Conservation (phyloP, 2,797 vertebrate species). For the Taeniopygia guttata region DNA sequence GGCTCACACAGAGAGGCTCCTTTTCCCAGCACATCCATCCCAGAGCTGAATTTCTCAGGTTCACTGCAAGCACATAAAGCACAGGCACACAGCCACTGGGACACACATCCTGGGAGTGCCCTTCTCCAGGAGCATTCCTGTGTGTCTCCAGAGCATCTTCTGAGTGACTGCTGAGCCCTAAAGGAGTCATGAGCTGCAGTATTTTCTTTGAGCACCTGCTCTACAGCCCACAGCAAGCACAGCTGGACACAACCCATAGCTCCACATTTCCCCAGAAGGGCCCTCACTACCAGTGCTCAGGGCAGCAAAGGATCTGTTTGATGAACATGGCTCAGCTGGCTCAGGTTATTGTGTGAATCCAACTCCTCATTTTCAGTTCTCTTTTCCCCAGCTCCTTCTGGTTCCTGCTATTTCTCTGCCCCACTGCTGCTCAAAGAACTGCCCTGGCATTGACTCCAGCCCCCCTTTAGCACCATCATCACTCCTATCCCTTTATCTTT, state of each 20-base stretch:
- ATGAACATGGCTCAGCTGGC: rapidly evolving
- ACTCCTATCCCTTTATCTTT: background rate
- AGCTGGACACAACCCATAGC: background rate
- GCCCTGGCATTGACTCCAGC: background rate
- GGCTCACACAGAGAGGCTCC: background rate
- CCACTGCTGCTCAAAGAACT: background rate
- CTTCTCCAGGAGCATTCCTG: background rate
- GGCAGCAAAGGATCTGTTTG: background rate
- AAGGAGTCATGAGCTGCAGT: background rate
- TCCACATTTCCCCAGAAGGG: background rate
- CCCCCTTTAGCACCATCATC: background rate
- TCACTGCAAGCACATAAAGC: background rate
- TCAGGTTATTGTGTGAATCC: background rate
- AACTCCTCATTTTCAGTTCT: background rate
- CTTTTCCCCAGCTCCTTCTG: background rate
- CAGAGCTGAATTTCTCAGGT: background rate
- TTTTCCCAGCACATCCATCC: background rate
- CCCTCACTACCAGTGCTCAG: rapidly evolving
- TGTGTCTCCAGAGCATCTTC: background rate
- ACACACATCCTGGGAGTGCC: background rate
- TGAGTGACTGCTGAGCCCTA: background rate
- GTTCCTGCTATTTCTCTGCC: background rate
- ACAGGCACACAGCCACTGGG: background rate
- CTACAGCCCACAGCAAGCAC: background rate
- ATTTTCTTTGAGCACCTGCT: background rate